phyloP scores from a whole-genome alignment of 2,888 invertebrate genomes.

The Dicranocentrus wangi region DNA sequence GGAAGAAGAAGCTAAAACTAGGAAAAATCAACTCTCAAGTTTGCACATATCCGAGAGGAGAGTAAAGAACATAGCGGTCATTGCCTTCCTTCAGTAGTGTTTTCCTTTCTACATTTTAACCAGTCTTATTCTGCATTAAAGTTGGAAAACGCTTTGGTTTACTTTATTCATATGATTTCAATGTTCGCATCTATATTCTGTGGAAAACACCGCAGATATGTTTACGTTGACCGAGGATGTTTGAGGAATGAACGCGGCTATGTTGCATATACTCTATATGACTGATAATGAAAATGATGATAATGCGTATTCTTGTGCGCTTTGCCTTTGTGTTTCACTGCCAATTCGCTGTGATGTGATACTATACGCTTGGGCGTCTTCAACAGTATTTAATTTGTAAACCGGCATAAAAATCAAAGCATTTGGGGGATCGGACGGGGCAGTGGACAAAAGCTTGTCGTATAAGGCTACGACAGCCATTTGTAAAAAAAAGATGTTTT shows the following conservation, averaged over 20 bases:
- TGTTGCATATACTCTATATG: background rate
- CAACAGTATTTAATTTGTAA: too few species aligned
- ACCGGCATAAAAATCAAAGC: too few species aligned
- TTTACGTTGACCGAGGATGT: background rate
- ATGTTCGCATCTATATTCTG: background rate
- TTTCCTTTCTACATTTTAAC: conserved; percentile 44
- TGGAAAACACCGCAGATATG: background rate
- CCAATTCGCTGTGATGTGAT: too few species aligned
- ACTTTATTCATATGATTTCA: conserved; percentile 35
- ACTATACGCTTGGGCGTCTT: too few species aligned
- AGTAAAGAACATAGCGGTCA: conserved; percentile 44
- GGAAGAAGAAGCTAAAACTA: conserved; percentile 17
- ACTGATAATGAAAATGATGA: conserved; percentile 10
- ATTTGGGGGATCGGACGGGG: too few species aligned
- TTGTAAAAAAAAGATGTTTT: too few species aligned
- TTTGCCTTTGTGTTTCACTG: too few species aligned
- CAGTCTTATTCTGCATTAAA: conserved; percentile 54
- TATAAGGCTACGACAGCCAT: too few species aligned
- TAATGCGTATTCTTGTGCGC: conserved; percentile 2
- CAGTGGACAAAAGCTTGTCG: too few species aligned
- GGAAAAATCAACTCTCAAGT: background rate
- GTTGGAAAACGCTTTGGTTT: conserved; percentile 25
- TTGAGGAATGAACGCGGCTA: background rate
- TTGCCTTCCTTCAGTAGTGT: conserved; percentile 54
- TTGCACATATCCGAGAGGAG: background rate